Evolutionary conservation across 1,140 invertebrate genomes (phyloP).

Genomic region (Brachionus paranguensis): DNA sequence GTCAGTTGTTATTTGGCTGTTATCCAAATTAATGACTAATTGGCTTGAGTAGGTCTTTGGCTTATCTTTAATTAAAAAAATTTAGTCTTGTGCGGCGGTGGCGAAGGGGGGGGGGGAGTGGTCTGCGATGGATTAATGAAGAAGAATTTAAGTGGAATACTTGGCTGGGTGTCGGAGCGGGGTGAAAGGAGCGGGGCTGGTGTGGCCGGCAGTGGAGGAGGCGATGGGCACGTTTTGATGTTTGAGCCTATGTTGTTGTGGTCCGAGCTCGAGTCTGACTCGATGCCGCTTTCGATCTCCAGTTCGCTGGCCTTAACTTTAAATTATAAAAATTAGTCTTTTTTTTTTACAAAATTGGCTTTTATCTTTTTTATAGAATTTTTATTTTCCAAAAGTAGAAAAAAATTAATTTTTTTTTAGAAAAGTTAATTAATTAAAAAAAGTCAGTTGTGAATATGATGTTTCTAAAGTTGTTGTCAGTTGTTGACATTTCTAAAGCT

Average conservation of each 20-base stretch:
- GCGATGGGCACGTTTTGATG: neutral
- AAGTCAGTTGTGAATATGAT: too few relatives aligned
- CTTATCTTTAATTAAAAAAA: neutral
- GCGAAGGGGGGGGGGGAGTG: too few relatives aligned
- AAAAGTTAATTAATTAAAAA: too few relatives aligned
- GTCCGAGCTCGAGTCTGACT: constrained; percentile 36
- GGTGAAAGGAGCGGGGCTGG: neutral
- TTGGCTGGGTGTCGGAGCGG: neutral
- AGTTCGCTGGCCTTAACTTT: neutral
- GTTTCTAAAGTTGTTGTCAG: too few relatives aligned
- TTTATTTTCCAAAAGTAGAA: too few relatives aligned
- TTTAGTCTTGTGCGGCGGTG: neutral
- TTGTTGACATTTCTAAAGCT: too few relatives aligned
- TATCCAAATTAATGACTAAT: constrained; percentile 31
- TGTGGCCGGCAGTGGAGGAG: neutral
- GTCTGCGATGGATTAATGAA: neutral
- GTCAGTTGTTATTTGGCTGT: constrained; percentile 9
- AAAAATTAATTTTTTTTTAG: too few relatives aligned
- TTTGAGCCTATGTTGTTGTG: neutral
- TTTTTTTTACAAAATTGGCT: too few relatives aligned
- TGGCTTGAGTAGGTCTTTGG: constrained; percentile 1
- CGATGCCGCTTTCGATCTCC: constrained; percentile 37
- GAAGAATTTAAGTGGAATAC: neutral
- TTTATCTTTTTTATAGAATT: too few relatives aligned
- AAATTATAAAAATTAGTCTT: neutral